Conservation (phyloP, 2,888 invertebrate species). For the Laspeyria flexula region DNA sequence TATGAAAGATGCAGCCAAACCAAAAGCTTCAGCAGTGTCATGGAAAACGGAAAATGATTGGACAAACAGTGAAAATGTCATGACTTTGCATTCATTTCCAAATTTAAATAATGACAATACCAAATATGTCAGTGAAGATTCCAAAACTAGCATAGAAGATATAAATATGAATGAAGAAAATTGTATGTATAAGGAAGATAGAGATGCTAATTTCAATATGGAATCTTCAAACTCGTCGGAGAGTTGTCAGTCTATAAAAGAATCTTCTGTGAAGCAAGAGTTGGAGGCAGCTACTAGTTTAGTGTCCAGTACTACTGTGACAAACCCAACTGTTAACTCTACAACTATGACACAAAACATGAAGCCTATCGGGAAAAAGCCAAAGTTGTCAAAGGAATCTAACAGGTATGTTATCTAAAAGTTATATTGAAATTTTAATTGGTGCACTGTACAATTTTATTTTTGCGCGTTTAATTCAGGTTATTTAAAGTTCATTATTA, state of each 20-base stretch:
- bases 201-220: slow-evolving; percentile 81
- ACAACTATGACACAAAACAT: slow-evolving; percentile 64
- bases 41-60: slow-evolving; percentile 79
- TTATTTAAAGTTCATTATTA: no score
- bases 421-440: no score
- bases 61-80: slow-evolving; percentile 71
- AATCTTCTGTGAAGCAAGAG: slow-evolving; percentile 69
- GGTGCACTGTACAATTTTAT: no score
- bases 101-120: slow-evolving; percentile 67
- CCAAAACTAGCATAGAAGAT: slow-evolving; percentile 80
- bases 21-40: slow-evolving; percentile 76
- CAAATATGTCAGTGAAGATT: slow-evolving; percentile 80
- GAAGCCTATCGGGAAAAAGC: slow-evolving; percentile 67
- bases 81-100: slow-evolving; percentile 72
- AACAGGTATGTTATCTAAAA: slow-evolving; percentile 61
- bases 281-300: slow-evolving; percentile 61
- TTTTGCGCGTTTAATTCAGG: no score
- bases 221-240: slow-evolving; percentile 82
- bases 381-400: slow-evolving; percentile 75
- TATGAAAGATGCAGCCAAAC: slow-evolving; percentile 78
- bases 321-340: slow-evolving; percentile 65
- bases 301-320: slow-evolving; percentile 64
- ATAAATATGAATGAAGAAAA: slow-evolving; percentile 79
- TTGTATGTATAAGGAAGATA: slow-evolving; percentile 79
- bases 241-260: slow-evolving; percentile 81